Evolutionary conservation across 2,888 invertebrate species (phyloP).

Genomic region (Gisinianus flammeolus): DNA sequence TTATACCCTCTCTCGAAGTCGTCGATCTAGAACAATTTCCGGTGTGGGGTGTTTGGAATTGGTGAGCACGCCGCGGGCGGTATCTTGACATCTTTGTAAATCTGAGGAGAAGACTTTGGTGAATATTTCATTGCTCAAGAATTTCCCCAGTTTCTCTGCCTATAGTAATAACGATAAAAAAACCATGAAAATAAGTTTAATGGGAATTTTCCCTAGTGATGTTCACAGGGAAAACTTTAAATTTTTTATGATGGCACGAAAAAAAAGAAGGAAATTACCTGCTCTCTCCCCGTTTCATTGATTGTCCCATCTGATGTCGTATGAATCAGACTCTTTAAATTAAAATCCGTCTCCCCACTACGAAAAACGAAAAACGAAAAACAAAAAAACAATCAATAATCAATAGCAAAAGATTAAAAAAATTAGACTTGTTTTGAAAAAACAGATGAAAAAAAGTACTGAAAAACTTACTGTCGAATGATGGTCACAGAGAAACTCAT

Average conservation of each 20-base stretch:
- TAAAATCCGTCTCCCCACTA: constrained; percentile 32
- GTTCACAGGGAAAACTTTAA: too few relatives aligned
- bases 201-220: background rate
- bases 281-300: constrained; percentile 16
- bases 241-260: too few relatives aligned
- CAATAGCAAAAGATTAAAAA: background rate
- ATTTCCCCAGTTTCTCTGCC: constrained; percentile 28
- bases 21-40: background rate
- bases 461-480: constrained; percentile 19
- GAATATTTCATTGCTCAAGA: constrained; percentile 19
- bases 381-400: background rate
- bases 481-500: constrained; percentile 17
- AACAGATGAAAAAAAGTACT: background rate
- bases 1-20: constrained; percentile 31
- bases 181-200: background rate
- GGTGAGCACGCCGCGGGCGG: constrained; percentile 17
- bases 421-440: background rate
- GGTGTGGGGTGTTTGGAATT: constrained; percentile 2
- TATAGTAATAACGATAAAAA: background rate
- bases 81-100: constrained; percentile 34
- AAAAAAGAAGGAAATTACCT: constrained; percentile 7
- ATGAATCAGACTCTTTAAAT: constrained; percentile 18
- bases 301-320: constrained; percentile 14
- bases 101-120: constrained; percentile 30
- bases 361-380: background rate